phyloP scores from a whole-genome alignment of 2,113 vertebrate species.

The Orthonyx spaldingii region DNA sequence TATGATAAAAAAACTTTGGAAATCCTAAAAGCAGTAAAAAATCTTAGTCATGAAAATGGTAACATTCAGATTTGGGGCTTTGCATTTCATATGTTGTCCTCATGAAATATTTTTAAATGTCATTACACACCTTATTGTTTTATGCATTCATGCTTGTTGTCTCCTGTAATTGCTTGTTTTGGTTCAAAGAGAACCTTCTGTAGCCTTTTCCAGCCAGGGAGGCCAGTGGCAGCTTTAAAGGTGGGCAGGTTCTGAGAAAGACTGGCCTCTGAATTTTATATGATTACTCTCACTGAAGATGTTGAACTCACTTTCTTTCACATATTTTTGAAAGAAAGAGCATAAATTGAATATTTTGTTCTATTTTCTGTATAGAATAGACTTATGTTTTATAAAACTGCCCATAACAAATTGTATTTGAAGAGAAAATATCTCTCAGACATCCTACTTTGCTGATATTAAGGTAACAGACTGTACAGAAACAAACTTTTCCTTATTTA shows the following conservation, averaged over 20 bases:
- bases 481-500: not conserved
- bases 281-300: not conserved
- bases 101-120: not conserved
- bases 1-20: not conserved
- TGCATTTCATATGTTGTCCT: not conserved
- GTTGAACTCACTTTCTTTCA: not conserved
- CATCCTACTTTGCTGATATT: not conserved
- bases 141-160: not conserved
- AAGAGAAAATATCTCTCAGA: not conserved
- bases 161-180: not conserved
- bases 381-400: not conserved
- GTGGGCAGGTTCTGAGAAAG: not conserved
- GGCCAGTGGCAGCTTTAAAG: not conserved
- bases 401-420: not conserved
- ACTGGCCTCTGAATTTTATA: not conserved
- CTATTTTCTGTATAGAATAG: not conserved
- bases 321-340: not conserved
- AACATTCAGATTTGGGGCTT: not conserved
- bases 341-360: not conserved
- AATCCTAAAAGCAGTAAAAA: not conserved
- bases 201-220: not conserved
- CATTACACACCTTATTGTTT: not conserved
- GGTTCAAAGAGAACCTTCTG: not conserved
- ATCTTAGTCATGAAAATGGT: not conserved
- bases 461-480: not conserved